These are phyloP conservation scores for Hydrozoanthus gracilis DNA, from an alignment of 92 coral and sea anemone species.

Conservation along the genomic window DNA sequence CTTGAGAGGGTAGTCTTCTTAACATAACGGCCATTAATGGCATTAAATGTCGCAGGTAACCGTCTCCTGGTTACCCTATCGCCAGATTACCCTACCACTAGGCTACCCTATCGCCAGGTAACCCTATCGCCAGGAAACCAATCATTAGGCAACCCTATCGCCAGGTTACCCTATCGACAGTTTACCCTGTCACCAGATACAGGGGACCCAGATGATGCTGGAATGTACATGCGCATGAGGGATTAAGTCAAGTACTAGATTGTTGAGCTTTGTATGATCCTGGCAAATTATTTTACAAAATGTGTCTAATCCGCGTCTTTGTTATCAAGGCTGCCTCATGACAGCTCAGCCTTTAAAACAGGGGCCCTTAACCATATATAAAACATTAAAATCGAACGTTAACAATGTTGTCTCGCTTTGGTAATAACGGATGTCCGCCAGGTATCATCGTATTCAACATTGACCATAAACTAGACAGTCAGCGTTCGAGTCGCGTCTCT, in stretches of 20 bases:
- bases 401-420: too few species aligned
- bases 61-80: too few species aligned
- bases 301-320: background rate
- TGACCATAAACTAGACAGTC: too few species aligned
- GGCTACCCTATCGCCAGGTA: background rate
- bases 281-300: background rate
- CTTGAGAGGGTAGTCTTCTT: too few species aligned
- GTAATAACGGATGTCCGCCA: too few species aligned
- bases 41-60: too few species aligned
- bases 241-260: background rate
- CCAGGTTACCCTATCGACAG: background rate
- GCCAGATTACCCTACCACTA: too few species aligned
- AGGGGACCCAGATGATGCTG: conserved; percentile 1
- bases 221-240: background rate
- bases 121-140: background rate
- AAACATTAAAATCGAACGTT: background rate
- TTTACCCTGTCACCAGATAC: background rate
- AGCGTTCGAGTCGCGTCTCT: too few species aligned
- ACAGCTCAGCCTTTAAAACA: background rate
- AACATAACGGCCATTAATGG: too few species aligned
- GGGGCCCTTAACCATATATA: background rate
- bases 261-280: background rate
- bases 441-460: too few species aligned
- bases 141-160: background rate
- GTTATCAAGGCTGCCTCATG: conserved; percentile 1